Evolutionary conservation across 1,140 invertebrate species (phyloP).

Genomic region (Caenorhabditis brenneri): DNA sequence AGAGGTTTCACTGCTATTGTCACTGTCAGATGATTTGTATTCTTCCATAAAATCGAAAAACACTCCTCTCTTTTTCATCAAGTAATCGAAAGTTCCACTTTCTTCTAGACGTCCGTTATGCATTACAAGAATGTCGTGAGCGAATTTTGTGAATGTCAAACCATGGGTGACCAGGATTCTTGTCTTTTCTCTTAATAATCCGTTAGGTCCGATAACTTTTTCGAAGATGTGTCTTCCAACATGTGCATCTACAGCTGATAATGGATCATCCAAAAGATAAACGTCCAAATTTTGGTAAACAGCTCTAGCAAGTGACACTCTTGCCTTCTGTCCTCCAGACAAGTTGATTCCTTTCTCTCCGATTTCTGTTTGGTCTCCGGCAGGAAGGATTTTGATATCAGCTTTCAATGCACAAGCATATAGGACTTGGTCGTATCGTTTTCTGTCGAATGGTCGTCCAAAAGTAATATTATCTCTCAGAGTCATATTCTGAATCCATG

Average conservation of each 20-base stretch:
- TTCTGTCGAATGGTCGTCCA: constrained; percentile 74
- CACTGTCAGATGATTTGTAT: constrained; percentile 36
- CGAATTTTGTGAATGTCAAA: constrained; percentile 60
- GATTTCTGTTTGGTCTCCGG: constrained; percentile 77
- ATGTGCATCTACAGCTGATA: constrained; percentile 77
- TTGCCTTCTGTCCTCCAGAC: constrained; percentile 82
- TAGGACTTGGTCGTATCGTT: constrained; percentile 72
- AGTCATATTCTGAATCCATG: constrained; percentile 83
- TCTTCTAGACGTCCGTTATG: constrained; percentile 54
- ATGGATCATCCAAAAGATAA: constrained; percentile 79
- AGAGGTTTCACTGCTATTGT: constrained; percentile 28
- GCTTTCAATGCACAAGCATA: constrained; percentile 74
- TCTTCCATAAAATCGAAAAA: constrained; percentile 58
- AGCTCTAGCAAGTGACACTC: constrained; percentile 79
- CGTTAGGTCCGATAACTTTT: constrained; percentile 66
- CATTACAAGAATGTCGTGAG: constrained; percentile 63
- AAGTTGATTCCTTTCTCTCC: constrained; percentile 75
- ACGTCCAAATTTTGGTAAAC: constrained; percentile 76
- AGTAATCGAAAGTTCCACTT: constrained; percentile 47
- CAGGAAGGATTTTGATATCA: constrained; percentile 77
- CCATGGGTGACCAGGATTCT: constrained; percentile 67
- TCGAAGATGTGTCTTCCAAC: constrained; percentile 76
- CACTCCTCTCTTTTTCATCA: constrained; percentile 42
- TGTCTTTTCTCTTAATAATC: constrained; percentile 64
- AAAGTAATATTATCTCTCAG: constrained; percentile 85